phyloP scores from a whole-genome alignment of 2,113 vertebrate genomes.

The Coptodon bakossiorum region DNA sequence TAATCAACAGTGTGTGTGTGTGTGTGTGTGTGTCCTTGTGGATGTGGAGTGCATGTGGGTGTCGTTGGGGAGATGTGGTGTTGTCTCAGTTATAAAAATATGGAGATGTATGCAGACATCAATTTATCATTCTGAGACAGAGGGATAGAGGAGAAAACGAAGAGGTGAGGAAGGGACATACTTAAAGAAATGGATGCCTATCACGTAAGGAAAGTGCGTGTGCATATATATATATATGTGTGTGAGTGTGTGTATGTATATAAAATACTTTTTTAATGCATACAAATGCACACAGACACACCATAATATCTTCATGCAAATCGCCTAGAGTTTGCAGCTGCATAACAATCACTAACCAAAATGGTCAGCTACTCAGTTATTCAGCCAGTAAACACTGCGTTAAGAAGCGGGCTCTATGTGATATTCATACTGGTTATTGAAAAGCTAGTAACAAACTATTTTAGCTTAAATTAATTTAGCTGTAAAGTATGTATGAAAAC shows the following conservation, averaged over 20 bases:
- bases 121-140: constrained; percentile 22
- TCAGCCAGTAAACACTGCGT: background rate
- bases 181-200: background rate
- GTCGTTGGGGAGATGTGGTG: background rate
- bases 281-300: background rate
- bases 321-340: background rate
- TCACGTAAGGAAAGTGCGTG: background rate
- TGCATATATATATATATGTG: background rate
- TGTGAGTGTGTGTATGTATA: background rate
- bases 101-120: constrained; percentile 34
- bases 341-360: background rate
- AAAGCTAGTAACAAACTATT: background rate
- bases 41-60: background rate
- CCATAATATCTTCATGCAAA: background rate
- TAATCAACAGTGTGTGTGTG: background rate
- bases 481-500: background rate
- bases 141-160: background rate
- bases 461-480: background rate
- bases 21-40: background rate
- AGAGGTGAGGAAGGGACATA: background rate
- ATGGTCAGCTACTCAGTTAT: background rate
- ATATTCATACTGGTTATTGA: background rate
- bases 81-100: constrained; percentile 12
- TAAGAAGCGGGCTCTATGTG: background rate
- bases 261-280: background rate